Evolutionary conservation across 2,797 vertebrate genomes (phyloP).

Genomic region (Pterois miles): DNA sequence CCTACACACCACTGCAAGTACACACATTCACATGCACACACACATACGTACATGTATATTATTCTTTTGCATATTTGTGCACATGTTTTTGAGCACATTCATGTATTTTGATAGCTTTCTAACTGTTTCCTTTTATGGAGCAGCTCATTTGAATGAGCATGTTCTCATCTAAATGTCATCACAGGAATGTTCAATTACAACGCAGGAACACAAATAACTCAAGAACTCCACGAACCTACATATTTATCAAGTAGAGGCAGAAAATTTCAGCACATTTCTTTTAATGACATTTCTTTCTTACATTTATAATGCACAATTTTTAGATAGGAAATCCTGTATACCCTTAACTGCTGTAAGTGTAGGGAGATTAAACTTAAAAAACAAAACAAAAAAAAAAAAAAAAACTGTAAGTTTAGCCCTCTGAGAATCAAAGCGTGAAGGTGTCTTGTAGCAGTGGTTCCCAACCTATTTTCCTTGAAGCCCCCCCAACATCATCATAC

Average conservation of each 20-base stretch:
- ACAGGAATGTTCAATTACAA: conserved; percentile 57
- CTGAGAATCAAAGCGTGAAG: background rate
- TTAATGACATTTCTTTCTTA: background rate
- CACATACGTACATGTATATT: background rate
- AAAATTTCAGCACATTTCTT: background rate
- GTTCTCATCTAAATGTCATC: conserved; percentile 59
- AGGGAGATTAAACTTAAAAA: background rate
- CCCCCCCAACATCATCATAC: too few species aligned
- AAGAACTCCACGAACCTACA: conserved; percentile 16
- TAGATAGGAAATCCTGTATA: background rate
- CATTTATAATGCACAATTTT: background rate
- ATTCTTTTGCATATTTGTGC: conserved; percentile 35
- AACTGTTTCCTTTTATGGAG: conserved; percentile 59
- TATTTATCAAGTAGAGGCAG: background rate
- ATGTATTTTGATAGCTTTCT: conserved; percentile 19
- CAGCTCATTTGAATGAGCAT: conserved; percentile 24
- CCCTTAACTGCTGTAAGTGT: background rate
- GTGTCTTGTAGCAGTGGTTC: background rate
- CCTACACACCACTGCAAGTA: conserved; percentile 88
- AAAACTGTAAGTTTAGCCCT: background rate
- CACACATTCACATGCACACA: background rate
- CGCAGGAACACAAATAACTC: conserved; percentile 39
- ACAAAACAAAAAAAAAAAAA: too few species aligned
- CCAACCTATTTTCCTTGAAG: too few species aligned
- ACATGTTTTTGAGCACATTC: conserved; percentile 13